A percentile compares a stretch with the other conserved stretches of the same genome.
These are phyloP conservation scores for Halictus rubicundus DNA, from an alignment of 1,140 invertebrate species.

Conservation along the genomic window DNA sequence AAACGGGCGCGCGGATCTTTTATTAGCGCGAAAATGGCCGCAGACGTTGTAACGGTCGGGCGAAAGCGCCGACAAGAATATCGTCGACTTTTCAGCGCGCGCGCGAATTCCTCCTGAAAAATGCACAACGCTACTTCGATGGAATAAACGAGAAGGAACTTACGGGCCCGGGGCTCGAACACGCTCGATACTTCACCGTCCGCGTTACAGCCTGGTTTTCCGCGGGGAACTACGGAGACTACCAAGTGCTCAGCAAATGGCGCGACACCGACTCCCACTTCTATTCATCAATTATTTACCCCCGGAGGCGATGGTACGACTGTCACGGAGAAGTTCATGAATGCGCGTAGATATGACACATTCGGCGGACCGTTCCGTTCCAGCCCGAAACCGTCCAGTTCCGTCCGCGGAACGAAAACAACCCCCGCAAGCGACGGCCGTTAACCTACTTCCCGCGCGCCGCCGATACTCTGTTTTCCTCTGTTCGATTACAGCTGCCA, in stretches of 20 bases:
- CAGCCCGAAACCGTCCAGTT: neutral
- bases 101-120: conserved; percentile 2
- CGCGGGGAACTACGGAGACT: conserved; percentile 5
- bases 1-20: neutral
- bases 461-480: conserved; percentile 5
- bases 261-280: conserved; percentile 60
- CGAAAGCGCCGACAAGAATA: neutral
- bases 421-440: conserved; percentile 1
- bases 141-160: conserved; percentile 28
- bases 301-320: neutral
- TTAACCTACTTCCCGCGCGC: conserved; percentile 41
- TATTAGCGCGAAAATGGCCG: neutral
- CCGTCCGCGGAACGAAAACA: conserved; percentile 33
- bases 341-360: conserved; percentile 37
- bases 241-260: conserved; percentile 33
- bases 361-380: conserved; percentile 15
- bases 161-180: neutral
- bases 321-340: conserved; percentile 43
- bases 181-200: conserved; percentile 27
- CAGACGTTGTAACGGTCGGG: neutral
- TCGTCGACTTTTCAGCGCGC: neutral
- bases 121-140: conserved; percentile 3
- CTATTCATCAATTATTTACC: conserved; percentile 68
- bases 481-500: conserved; percentile 37
- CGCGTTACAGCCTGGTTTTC: conserved; percentile 5